Evolutionary conservation across 2,888 invertebrate genomes (phyloP).

Genomic region (Dryobotodes eremita): DNA sequence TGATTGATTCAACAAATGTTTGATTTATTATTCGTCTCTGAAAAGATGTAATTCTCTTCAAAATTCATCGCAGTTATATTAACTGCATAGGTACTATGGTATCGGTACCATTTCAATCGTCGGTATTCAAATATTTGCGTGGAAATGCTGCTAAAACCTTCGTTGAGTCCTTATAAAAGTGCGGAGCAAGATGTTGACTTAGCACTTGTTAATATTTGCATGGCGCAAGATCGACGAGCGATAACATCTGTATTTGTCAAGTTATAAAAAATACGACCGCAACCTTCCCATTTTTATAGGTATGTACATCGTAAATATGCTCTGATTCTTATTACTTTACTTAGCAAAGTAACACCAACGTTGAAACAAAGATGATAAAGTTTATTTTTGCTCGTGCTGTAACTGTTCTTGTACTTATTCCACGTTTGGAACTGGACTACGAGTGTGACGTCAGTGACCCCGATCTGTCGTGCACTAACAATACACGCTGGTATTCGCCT

Average conservation of each 20-base stretch:
- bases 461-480: constrained; percentile 65
- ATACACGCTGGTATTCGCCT: constrained; percentile 54
- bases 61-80: not conserved
- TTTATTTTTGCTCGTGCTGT: constrained; percentile 30
- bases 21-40: constrained; percentile 23
- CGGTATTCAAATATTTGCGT: constrained; percentile 16
- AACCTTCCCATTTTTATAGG: constrained; percentile 52
- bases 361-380: constrained; percentile 10
- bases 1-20: constrained; percentile 30
- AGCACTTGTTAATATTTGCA: constrained; percentile 29
- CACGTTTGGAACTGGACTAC: constrained; percentile 51
- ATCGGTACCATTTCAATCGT: not conserved
- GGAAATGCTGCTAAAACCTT: constrained; percentile 6
- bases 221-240: constrained; percentile 38
- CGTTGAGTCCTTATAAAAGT: not conserved
- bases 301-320: constrained; percentile 41
- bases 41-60: not conserved
- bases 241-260: constrained; percentile 63
- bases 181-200: constrained; percentile 10
- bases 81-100: not conserved
- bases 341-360: constrained; percentile 23
- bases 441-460: constrained; percentile 65
- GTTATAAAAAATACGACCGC: constrained; percentile 59
- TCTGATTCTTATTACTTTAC: constrained; percentile 34
- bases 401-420: constrained; percentile 45